Evolutionary conservation across 2,797 vertebrate species (phyloP).

Genomic region (Megalops cyprinoides): DNA sequence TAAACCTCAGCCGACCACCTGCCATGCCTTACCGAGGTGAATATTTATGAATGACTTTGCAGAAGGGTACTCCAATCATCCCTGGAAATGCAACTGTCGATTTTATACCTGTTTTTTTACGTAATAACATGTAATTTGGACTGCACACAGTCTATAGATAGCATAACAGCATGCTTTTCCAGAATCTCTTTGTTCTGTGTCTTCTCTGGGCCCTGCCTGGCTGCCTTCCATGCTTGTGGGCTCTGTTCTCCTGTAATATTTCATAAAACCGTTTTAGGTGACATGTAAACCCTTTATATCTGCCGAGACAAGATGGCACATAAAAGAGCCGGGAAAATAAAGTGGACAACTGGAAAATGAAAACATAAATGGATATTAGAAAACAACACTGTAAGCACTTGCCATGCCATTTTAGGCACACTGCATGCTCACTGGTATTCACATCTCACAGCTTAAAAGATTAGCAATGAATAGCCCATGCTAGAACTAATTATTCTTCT

Average conservation of each 20-base stretch:
- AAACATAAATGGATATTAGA: conserved; percentile 30
- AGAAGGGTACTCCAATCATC: conserved; percentile 32
- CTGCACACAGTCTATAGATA: conserved; percentile 32
- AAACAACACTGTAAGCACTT: conserved; percentile 13
- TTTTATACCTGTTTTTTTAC: no score
- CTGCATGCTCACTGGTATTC: conserved; percentile 22
- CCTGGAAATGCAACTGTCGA: conserved; percentile 31
- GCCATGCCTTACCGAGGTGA: background rate
- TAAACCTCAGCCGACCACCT: background rate
- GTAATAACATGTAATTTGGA: conserved; percentile 38
- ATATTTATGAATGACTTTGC: conserved; percentile 15
- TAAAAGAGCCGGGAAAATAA: conserved; percentile 47
- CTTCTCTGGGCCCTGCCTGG: conserved; percentile 26
- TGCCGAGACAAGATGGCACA: conserved; percentile 45
- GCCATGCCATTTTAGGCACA: conserved; percentile 28
- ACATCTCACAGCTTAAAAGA: conserved; percentile 42
- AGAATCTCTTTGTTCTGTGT: background rate
- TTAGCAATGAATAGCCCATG: conserved; percentile 60
- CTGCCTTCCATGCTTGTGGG: conserved; percentile 53
- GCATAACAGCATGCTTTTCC: conserved; percentile 10
- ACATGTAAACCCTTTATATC: conserved; percentile 57
- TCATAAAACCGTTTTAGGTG: conserved; percentile 67
- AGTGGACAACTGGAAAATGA: conserved; percentile 27
- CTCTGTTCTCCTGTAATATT: conserved; percentile 63
- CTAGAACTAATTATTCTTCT: conserved; percentile 50